A percentile compares a stretch with the other conserved stretches of the same genome.
Evolutionary conservation across 2,113 vertebrate species (phyloP).

Genomic region (Tupaia tana): DNA sequence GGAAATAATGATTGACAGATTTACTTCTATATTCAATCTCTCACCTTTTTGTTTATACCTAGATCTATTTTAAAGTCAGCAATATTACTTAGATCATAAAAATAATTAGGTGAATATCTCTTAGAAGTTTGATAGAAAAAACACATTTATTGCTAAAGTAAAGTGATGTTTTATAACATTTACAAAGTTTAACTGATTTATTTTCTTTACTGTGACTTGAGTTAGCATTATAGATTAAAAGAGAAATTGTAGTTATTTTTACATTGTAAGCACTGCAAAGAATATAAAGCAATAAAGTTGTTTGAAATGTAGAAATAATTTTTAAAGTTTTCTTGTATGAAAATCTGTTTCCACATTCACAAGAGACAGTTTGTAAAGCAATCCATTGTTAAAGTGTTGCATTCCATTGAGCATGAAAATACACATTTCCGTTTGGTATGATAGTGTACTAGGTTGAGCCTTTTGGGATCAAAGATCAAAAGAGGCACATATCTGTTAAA

Average conservation of each 20-base stretch:
- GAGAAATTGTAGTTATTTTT: not conserved
- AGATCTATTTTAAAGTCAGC: not conserved
- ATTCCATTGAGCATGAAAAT: conserved; percentile 66
- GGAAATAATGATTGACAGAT: not conserved
- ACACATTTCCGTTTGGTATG: conserved; percentile 50
- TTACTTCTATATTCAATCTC: not conserved
- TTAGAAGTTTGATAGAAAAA: not conserved
- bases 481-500: conserved; percentile 59
- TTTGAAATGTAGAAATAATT: conserved; percentile 45
- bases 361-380: conserved; percentile 57
- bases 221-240: not conserved
- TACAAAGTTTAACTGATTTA: not conserved
- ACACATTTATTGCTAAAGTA: not conserved
- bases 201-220: not conserved
- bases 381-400: conserved; percentile 34
- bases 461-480: conserved; percentile 54
- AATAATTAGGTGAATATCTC: not conserved
- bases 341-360: conserved; percentile 35
- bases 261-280: not conserved
- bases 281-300: not conserved
- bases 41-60: not conserved
- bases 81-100: not conserved
- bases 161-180: not conserved
- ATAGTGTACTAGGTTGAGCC: conserved; percentile 15
- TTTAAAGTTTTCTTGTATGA: conserved; percentile 7